Percentiles rank a stretch among this genome's conserved stretches.
These are phyloP conservation scores for Augiades crinisus DNA, from an alignment of 2,888 invertebrate genomes.

Conservation along the genomic window DNA sequence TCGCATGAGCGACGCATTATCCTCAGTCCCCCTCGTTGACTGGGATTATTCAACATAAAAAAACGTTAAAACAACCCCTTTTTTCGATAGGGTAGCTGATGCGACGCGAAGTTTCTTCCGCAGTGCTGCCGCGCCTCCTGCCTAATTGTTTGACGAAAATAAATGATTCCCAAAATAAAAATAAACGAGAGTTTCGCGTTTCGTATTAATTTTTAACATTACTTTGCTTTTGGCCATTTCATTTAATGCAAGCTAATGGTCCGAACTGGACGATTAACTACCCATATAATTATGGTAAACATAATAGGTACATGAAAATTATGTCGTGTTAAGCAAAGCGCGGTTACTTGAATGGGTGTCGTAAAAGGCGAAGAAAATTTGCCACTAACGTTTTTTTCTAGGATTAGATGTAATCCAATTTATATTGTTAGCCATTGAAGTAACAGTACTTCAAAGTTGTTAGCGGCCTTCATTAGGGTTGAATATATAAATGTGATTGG, in stretches of 20 bases:
- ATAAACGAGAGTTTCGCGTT: slow-evolving; percentile 76
- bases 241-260: slow-evolving; percentile 35
- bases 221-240: slow-evolving; percentile 55
- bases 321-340: no score
- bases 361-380: no score
- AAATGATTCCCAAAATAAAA: slow-evolving; percentile 78
- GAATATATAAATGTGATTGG: no score
- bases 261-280: slow-evolving; percentile 2
- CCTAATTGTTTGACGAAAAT: slow-evolving; percentile 80
- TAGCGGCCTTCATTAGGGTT: no score
- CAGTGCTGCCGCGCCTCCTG: slow-evolving; percentile 45
- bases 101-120: slow-evolving; percentile 71
- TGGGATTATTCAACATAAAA: slow-evolving; percentile 63
- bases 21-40: slow-evolving; percentile 52
- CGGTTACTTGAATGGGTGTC: no score
- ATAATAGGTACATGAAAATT: no score
- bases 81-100: slow-evolving; percentile 55
- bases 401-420: no score
- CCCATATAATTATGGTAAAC: slow-evolving; percentile 1
- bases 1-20: slow-evolving; percentile 49
- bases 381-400: no score
- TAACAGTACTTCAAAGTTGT: no score
- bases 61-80: slow-evolving; percentile 47
- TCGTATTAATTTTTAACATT: slow-evolving; percentile 65
- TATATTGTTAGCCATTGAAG: no score